Evolutionary conservation across 2,888 invertebrate species (phyloP).

Genomic region (Orchestes rusci): DNA sequence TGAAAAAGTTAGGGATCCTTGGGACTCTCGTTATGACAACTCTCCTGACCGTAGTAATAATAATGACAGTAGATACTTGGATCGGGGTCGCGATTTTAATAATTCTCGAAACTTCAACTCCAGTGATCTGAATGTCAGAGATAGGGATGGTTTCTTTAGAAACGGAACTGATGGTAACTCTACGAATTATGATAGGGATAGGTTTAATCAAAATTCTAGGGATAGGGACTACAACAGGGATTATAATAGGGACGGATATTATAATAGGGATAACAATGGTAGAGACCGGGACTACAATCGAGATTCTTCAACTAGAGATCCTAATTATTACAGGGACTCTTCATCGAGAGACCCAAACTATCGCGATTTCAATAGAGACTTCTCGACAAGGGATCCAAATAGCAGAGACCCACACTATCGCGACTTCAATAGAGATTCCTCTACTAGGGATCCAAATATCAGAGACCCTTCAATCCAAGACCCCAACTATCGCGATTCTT

Average conservation of each 20-base stretch:
- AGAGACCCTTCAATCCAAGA: slow-evolving; percentile 8
- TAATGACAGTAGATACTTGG: too few relatives aligned
- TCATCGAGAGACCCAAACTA: slow-evolving; percentile 1
- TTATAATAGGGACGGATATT: slow-evolving; percentile 5
- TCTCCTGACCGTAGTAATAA: too few relatives aligned
- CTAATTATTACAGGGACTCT: too few relatives aligned
- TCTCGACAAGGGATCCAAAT: slow-evolving; percentile 8
- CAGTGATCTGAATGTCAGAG: too few relatives aligned
- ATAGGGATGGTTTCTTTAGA: slow-evolving; percentile 5
- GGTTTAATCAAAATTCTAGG: slow-evolving; percentile 1
- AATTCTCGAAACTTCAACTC: too few relatives aligned
- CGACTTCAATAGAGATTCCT: neutral
- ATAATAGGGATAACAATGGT: slow-evolving; percentile 6
- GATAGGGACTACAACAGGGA: slow-evolving; percentile 9
- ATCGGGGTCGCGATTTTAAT: too few relatives aligned
- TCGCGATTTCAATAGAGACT: slow-evolving; percentile 5
- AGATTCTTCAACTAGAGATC: neutral
- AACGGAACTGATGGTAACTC: neutral
- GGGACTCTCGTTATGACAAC: too few relatives aligned
- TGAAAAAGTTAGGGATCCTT: neutral
- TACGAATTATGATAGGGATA: slow-evolving; percentile 5
- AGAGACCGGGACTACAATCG: slow-evolving; percentile 8
- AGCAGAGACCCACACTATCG: slow-evolving; percentile 9
- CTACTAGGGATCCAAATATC: slow-evolving; percentile 3
- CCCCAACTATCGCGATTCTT: slow-evolving; percentile 13